These are phyloP conservation scores for Amaurobius ferox DNA, from an alignment of 2,888 invertebrate species.

Conservation along the genomic window DNA sequence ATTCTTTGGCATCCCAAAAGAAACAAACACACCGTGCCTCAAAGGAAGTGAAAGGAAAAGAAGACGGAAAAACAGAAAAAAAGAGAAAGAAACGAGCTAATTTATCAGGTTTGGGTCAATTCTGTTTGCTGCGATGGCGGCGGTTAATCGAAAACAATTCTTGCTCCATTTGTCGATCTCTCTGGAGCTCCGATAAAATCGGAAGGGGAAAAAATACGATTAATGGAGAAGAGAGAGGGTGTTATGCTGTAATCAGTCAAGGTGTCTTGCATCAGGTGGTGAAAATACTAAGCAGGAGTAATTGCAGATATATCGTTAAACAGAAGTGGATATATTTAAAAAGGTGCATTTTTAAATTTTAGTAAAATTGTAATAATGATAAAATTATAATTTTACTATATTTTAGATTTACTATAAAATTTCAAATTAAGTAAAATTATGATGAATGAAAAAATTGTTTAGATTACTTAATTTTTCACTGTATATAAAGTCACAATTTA, in stretches of 20 bases:
- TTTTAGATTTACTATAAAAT: too few relatives aligned
- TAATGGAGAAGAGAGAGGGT: not conserved
- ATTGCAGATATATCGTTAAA: too few relatives aligned
- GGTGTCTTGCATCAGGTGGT: slow-evolving; percentile 14
- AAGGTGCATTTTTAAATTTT: too few relatives aligned
- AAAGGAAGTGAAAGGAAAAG: not conserved
- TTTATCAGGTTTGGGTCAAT: slow-evolving; percentile 69
- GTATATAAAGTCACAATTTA: too few relatives aligned
- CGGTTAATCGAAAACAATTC: slow-evolving; percentile 64
- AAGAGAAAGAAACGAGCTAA: slow-evolving; percentile 26
- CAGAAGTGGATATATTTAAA: too few relatives aligned
- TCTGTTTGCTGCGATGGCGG: slow-evolving; percentile 38
- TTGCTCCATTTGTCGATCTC: slow-evolving; percentile 57
- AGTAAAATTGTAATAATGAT: too few relatives aligned
- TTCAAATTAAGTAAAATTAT: too few relatives aligned
- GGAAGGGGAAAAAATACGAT: slow-evolving; percentile 12
- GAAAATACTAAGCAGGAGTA: too few relatives aligned
- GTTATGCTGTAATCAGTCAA: not conserved
- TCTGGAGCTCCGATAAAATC: slow-evolving; percentile 36
- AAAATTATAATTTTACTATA: too few relatives aligned
- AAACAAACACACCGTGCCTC: not conserved
- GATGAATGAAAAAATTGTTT: too few relatives aligned
- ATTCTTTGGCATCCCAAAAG: not conserved
- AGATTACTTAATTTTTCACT: too few relatives aligned
- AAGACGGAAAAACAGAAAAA: not conserved